Percentiles rank a stretch among this genome's conserved stretches.
These are phyloP conservation scores for Dreissena polymorpha DNA, from an alignment of 1,140 invertebrate genomes.

Conservation along the genomic window DNA sequence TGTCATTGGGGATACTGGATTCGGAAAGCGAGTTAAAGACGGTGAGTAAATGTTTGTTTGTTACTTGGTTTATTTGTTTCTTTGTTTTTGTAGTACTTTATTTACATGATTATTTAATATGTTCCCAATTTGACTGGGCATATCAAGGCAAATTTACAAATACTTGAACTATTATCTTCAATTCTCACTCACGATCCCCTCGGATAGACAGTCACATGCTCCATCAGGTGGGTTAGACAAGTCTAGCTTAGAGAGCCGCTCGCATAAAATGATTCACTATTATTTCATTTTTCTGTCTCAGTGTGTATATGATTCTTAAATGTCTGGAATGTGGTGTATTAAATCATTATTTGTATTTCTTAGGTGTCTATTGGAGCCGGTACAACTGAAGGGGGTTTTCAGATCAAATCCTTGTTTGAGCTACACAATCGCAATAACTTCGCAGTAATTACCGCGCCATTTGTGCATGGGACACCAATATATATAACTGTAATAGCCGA, in stretches of 20 bases:
- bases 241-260: neutral
- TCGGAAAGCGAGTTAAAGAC: no score
- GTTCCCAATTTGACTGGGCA: no score
- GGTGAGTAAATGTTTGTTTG: no score
- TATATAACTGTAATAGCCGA: slow-evolving; percentile 49
- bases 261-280: neutral
- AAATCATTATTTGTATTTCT: neutral
- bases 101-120: no score
- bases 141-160: no score
- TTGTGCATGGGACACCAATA: slow-evolving; percentile 36
- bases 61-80: no score
- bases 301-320: neutral
- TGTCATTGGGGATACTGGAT: no score
- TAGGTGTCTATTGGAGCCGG: slow-evolving; percentile 45
- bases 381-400: slow-evolving; percentile 54
- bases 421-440: slow-evolving; percentile 8
- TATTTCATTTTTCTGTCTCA: neutral
- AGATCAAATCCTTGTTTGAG: slow-evolving; percentile 28
- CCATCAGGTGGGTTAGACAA: neutral
- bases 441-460: slow-evolving; percentile 22
- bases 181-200: no score
- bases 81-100: no score
- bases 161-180: no score
- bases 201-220: neutral
- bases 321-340: neutral